A percentile compares a stretch with the other conserved stretches of the same genome.
Evolutionary conservation across 2,113 vertebrate genomes (phyloP).

Genomic region (Cebus imitator): DNA sequence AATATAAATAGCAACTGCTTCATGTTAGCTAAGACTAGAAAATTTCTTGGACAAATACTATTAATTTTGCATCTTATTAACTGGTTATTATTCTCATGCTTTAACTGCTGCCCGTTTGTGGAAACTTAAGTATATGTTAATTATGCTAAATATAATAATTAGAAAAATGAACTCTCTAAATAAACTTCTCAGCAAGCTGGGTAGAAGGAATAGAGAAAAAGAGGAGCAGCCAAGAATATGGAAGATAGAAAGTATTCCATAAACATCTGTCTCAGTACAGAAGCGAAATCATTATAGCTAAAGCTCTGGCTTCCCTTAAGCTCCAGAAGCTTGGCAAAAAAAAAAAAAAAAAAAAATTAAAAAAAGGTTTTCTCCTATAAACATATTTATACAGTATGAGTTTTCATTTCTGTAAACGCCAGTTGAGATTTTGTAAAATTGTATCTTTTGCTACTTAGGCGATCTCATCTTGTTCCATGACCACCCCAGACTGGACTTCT

Average conservation of each 20-base stretch:
- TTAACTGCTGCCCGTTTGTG: neutral
- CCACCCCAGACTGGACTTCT: neutral
- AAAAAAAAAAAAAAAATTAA: neutral
- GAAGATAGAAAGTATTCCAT: neutral
- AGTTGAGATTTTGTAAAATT: neutral
- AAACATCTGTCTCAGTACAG: neutral
- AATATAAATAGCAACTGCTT: neutral
- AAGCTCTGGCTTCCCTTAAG: neutral
- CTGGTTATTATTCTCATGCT: neutral
- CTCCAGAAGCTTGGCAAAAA: neutral
- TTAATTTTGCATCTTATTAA: neutral
- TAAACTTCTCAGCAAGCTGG: neutral
- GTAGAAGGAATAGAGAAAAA: neutral
- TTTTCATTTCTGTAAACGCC: neutral
- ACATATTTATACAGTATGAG: neutral
- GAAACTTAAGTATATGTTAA: neutral
- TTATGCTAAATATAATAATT: neutral
- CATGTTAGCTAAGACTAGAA: neutral
- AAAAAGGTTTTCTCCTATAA: neutral
- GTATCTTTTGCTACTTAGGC: neutral
- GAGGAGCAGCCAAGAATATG: neutral
- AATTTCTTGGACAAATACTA: neutral
- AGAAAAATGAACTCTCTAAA: neutral
- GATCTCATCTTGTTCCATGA: neutral
- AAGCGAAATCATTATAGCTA: neutral